These are phyloP conservation scores for Dendronephthya gigantea DNA, from an alignment of 64 coral and sea anemone genomes.

Conservation along the genomic window DNA sequence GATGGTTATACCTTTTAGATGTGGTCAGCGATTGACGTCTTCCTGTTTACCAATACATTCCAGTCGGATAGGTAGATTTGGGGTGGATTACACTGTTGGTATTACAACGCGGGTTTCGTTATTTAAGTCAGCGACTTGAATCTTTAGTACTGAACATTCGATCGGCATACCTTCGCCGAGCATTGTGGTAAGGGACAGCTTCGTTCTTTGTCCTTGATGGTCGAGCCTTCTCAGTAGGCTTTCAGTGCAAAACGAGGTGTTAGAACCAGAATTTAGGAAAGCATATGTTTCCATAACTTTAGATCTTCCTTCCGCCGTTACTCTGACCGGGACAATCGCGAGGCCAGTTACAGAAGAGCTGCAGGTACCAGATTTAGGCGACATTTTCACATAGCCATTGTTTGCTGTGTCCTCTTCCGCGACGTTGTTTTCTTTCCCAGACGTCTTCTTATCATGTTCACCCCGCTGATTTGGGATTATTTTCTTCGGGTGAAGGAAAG, in stretches of 20 bases:
- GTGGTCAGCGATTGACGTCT: slow-evolving; percentile 17
- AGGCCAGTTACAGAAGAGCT: background rate
- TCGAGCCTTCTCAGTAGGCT: too few relatives aligned
- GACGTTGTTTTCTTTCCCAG: background rate
- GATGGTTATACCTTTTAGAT: background rate
- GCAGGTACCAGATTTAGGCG: background rate
- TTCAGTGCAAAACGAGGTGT: too few relatives aligned
- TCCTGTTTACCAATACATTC: background rate
- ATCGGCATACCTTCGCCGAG: background rate
- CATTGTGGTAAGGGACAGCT: background rate
- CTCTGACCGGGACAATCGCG: background rate
- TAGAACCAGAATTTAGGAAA: background rate
- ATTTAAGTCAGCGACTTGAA: slow-evolving; percentile 24
- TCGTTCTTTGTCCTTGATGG: background rate
- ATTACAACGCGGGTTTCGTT: background rate
- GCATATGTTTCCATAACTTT: background rate
- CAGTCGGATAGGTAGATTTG: background rate
- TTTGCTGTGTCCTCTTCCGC: background rate
- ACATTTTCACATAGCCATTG: background rate
- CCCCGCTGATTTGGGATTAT: background rate
- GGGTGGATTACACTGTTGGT: slow-evolving; percentile 11
- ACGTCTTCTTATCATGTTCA: background rate
- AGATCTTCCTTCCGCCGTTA: background rate
- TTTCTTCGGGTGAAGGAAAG: slow-evolving; percentile 38
- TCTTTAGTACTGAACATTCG: slow-evolving; percentile 16